These are phyloP conservation scores for Argynnis bischoffii DNA, from an alignment of 2,888 invertebrate species.

Conservation along the genomic window DNA sequence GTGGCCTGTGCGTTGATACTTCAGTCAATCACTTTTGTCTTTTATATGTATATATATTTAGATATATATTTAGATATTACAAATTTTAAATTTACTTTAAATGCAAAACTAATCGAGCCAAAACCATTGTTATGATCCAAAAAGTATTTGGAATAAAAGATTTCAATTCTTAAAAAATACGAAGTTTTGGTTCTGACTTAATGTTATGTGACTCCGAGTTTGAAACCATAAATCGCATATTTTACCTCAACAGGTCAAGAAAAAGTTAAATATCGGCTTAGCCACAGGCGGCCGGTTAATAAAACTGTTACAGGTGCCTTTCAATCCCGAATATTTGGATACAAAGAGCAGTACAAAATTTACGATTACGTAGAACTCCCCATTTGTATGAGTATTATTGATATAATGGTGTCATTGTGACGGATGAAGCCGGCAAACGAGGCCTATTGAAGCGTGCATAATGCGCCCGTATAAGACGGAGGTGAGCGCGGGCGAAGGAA, in stretches of 20 bases:
- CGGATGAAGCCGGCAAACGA: conserved; percentile 72
- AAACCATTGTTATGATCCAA: too few relatives aligned
- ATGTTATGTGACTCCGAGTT: not conserved
- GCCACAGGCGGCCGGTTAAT: conserved; percentile 11
- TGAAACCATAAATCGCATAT: not conserved
- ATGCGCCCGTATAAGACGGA: conserved; percentile 76
- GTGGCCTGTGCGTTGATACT: too few relatives aligned
- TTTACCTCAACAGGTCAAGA: not conserved
- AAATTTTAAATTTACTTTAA: too few relatives aligned
- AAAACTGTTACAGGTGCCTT: conserved; percentile 24
- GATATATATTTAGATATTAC: too few relatives aligned
- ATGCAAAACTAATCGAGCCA: too few relatives aligned
- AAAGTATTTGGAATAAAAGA: too few relatives aligned
- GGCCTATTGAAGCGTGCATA: conserved; percentile 77
- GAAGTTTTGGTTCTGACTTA: not conserved
- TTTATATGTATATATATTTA: too few relatives aligned
- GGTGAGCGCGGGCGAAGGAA: conserved; percentile 66
- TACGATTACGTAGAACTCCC: conserved; percentile 70
- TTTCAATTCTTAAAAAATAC: too few relatives aligned
- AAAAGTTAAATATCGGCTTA: not conserved
- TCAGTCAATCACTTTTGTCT: too few relatives aligned
- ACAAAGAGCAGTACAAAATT: conserved; percentile 66
- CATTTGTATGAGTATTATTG: conserved; percentile 67
- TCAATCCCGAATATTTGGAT: conserved; percentile 47
- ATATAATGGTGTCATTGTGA: conserved; percentile 79